Evolutionary conservation across 2,888 invertebrate genomes (phyloP).

Genomic region (Eilema sororculum): DNA sequence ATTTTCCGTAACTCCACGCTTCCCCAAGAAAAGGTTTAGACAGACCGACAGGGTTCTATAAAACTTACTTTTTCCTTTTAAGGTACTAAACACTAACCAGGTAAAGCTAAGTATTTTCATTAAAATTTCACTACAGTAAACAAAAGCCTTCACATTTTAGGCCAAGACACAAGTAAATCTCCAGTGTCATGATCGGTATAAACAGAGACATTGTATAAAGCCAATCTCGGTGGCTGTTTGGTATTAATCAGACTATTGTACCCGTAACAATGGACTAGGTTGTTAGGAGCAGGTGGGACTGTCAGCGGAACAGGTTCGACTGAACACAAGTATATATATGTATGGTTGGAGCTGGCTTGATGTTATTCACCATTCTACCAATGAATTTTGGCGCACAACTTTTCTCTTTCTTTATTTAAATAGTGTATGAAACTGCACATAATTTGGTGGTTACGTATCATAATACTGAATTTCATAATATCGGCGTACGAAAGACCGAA

Average conservation of each 20-base stretch:
- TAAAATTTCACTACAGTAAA: conserved; percentile 32
- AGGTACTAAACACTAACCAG: neutral
- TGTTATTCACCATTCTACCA: too few species aligned
- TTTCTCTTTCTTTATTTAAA: too few species aligned
- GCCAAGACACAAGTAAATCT: conserved; percentile 44
- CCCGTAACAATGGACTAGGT: conserved; percentile 47
- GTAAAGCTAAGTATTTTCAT: neutral
- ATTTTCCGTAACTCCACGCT: too few species aligned
- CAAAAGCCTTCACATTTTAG: conserved; percentile 39
- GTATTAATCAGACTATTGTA: conserved; percentile 59
- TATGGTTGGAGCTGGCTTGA: too few species aligned
- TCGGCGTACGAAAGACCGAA: too few species aligned
- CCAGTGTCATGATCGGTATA: conserved; percentile 41
- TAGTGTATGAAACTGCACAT: too few species aligned
- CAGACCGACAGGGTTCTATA: too few species aligned
- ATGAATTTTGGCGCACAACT: too few species aligned
- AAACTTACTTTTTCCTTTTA: too few species aligned
- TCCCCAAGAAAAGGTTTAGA: too few species aligned
- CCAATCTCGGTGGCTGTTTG: conserved; percentile 54
- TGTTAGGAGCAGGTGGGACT: conserved; percentile 10
- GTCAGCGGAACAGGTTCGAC: conserved; percentile 24
- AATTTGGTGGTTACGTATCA: too few species aligned
- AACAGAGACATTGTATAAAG: conserved; percentile 51
- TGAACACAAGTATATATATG: neutral
- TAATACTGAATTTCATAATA: too few species aligned